Percentiles rank a stretch among this genome's conserved stretches.
Evolutionary conservation across 2,888 invertebrate species (phyloP).

Genomic region (Bellardia bayeri): DNA sequence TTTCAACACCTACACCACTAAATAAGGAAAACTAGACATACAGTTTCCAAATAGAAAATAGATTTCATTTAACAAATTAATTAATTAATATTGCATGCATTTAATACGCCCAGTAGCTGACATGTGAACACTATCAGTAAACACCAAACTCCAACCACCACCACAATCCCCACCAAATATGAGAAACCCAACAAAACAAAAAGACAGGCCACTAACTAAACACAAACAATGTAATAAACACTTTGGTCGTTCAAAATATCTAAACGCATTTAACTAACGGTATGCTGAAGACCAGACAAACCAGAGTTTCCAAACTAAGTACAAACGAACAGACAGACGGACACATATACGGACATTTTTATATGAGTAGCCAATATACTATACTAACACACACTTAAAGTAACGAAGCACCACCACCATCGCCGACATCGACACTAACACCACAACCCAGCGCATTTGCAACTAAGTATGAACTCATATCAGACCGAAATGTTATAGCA

Average conservation of each 20-base stretch:
- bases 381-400: constrained; percentile 29
- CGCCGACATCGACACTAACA: neutral
- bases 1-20: constrained; percentile 1
- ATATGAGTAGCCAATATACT: constrained; percentile 32
- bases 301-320: constrained; percentile 31
- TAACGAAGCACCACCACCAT: neutral
- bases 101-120: constrained; percentile 72
- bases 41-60: constrained; percentile 49
- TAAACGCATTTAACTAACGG: constrained; percentile 64
- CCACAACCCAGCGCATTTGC: neutral
- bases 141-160: constrained; percentile 71
- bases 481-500: constrained; percentile 18
- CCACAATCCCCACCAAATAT: constrained; percentile 1
- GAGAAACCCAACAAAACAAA: neutral
- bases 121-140: constrained; percentile 76
- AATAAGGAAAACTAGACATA: constrained; percentile 4
- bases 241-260: constrained; percentile 37
- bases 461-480: neutral
- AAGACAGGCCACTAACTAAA: neutral
- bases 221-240: constrained; percentile 39
- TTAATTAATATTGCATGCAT: constrained; percentile 72
- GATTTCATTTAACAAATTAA: constrained; percentile 66
- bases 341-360: constrained; percentile 4
- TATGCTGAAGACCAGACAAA: constrained; percentile 58
- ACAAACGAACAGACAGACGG: constrained; percentile 28